Conservation (phyloP, 2,888 invertebrate genomes). For the Diadromus collaris region DNA sequence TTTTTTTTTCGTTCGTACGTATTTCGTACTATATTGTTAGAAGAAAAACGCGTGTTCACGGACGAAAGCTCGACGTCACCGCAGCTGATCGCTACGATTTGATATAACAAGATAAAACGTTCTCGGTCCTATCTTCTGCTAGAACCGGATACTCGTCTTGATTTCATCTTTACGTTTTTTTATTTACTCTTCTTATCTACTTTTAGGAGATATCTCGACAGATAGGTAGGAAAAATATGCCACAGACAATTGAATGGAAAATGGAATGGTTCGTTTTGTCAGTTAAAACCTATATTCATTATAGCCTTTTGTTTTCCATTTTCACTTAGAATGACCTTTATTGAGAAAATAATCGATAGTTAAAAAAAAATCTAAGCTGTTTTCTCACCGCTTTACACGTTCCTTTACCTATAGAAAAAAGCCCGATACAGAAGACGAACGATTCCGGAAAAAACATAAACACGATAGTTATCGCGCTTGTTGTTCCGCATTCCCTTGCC, state of each 20-base stretch:
- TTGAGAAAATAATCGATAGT: no score
- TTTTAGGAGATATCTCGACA: background rate
- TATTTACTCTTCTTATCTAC: background rate
- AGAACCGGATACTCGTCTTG: background rate
- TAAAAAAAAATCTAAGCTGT: no score
- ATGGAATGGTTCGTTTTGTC: background rate
- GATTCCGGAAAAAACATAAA: no score
- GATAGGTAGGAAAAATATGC: background rate
- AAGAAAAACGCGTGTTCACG: constrained; percentile 1
- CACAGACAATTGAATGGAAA: background rate
- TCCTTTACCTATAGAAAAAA: no score
- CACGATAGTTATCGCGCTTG: no score
- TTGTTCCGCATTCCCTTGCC: no score
- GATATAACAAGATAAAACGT: constrained; percentile 42
- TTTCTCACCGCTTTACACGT: no score
- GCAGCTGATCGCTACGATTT: constrained; percentile 24
- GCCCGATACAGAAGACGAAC: no score
- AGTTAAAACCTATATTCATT: no score
- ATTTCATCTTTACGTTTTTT: background rate
- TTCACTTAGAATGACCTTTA: no score
- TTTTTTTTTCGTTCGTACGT: background rate
- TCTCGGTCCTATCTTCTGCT: constrained; percentile 28
- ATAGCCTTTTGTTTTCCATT: no score
- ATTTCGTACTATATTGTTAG: background rate
- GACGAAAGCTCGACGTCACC: constrained; percentile 29